Percentiles rank a stretch among this genome's conserved stretches.
Evolutionary conservation across 2,797 vertebrate genomes (phyloP).

Genomic region (Labeo calbasu): DNA sequence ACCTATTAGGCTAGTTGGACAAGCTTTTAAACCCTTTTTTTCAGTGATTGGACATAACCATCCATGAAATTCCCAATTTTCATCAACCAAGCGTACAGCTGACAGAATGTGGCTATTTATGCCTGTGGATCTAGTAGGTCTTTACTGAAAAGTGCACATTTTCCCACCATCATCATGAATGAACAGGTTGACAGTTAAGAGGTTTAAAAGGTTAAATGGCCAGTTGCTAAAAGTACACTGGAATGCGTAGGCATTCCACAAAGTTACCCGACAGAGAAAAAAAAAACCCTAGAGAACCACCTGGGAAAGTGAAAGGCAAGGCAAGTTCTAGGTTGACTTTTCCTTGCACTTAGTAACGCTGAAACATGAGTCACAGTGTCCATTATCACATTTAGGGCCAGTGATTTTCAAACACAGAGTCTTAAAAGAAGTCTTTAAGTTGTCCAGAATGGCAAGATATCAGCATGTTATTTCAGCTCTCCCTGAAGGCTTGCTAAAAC

Average conservation of each 20-base stretch:
- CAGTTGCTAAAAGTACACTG: slow-evolving; percentile 10
- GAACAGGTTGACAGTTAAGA: background rate
- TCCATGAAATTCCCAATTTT: slow-evolving; percentile 52
- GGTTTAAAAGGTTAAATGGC: slow-evolving; percentile 10
- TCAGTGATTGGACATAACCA: slow-evolving; percentile 52
- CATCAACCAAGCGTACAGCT: slow-evolving; percentile 36
- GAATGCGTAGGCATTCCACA: background rate
- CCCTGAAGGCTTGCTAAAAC: slow-evolving; percentile 20
- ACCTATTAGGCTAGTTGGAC: slow-evolving; percentile 38
- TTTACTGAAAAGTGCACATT: background rate
- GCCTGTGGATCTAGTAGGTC: slow-evolving; percentile 1
- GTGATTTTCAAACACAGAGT: slow-evolving; percentile 12
- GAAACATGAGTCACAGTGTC: slow-evolving; percentile 47
- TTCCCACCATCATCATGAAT: background rate
- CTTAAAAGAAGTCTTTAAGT: slow-evolving; percentile 18
- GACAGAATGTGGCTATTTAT: background rate
- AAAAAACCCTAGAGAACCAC: slow-evolving; percentile 11
- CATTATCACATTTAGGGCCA: slow-evolving; percentile 27
- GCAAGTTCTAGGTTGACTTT: slow-evolving; percentile 33
- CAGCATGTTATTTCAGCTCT: slow-evolving; percentile 29
- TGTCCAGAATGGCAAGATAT: background rate
- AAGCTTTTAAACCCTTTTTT: slow-evolving; percentile 28
- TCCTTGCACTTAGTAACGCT: slow-evolving; percentile 15
- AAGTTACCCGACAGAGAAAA: background rate
- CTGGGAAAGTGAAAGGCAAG: slow-evolving; percentile 13